Evolutionary conservation across 2,888 invertebrate genomes (phyloP).

Genomic region (Eudemis profundana): DNA sequence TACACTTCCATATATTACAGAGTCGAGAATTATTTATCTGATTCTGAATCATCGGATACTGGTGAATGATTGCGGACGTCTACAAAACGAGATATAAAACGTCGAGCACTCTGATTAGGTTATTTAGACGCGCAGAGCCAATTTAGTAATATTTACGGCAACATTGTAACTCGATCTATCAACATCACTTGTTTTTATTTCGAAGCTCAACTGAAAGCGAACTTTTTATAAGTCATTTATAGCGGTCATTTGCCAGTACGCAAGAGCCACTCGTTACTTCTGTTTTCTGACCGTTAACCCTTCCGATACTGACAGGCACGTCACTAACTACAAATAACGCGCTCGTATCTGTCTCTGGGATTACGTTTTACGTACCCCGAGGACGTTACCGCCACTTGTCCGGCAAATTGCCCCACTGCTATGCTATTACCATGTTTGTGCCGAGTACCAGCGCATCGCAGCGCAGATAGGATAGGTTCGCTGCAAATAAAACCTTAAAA

Average conservation of each 20-base stretch:
- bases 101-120: neutral
- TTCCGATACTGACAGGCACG: slow-evolving; percentile 21
- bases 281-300: slow-evolving; percentile 32
- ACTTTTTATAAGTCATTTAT: slow-evolving; percentile 15
- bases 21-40: slow-evolving; percentile 9
- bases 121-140: slow-evolving; percentile 11
- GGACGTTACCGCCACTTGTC: slow-evolving; percentile 48
- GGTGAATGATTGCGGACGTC: neutral
- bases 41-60: neutral
- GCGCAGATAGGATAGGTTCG: slow-evolving; percentile 3
- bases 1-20: slow-evolving; percentile 32
- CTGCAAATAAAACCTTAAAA: neutral
- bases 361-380: slow-evolving; percentile 62
- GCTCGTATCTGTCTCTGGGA: slow-evolving; percentile 57
- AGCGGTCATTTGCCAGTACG: slow-evolving; percentile 12
- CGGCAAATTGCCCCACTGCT: slow-evolving; percentile 52
- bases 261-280: slow-evolving; percentile 12
- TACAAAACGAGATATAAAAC: neutral
- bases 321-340: slow-evolving; percentile 51
- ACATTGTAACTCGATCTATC: slow-evolving; percentile 18
- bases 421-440: slow-evolving; percentile 50
- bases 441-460: slow-evolving; percentile 1
- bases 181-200: slow-evolving; percentile 34
- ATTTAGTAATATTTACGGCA: slow-evolving; percentile 28
- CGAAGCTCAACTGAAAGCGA: slow-evolving; percentile 6